phyloP scores from a whole-genome alignment of 1,140 invertebrate genomes.

The Nomia melanderi region DNA sequence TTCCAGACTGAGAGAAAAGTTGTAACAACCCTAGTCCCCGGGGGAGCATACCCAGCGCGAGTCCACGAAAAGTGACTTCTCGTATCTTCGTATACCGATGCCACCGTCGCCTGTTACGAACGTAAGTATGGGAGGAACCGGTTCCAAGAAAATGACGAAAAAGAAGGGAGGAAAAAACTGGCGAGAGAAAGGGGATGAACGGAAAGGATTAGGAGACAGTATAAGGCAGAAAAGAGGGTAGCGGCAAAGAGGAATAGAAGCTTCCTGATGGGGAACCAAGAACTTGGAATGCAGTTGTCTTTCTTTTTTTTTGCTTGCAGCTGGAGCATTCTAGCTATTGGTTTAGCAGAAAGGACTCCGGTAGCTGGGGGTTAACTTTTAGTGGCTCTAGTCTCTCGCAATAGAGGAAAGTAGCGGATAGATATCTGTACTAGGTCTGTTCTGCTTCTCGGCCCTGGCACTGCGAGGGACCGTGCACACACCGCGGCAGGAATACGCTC shows the following conservation, averaged over 20 bases:
- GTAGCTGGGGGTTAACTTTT: constrained; percentile 58
- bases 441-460: neutral
- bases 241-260: constrained; percentile 27
- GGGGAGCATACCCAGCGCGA: constrained; percentile 41
- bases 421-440: constrained; percentile 48
- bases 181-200: neutral
- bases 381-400: constrained; percentile 59
- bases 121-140: neutral
- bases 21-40: constrained; percentile 58
- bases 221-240: constrained; percentile 20
- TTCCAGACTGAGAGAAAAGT: constrained; percentile 51
- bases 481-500: constrained; percentile 51
- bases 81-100: constrained; percentile 35
- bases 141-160: constrained; percentile 21
- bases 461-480: constrained; percentile 51
- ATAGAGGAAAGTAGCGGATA: constrained; percentile 66
- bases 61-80: constrained; percentile 61
- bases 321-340: constrained; percentile 43
- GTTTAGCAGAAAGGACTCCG: constrained; percentile 21
- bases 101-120: neutral
- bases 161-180: constrained; percentile 13
- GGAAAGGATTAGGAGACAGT: constrained; percentile 2
- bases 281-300: constrained; percentile 68
- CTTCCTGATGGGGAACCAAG: constrained; percentile 34
- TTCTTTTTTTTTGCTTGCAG: constrained; percentile 55